These are phyloP conservation scores for Apis mellifera DNA, from an alignment of 1,140 invertebrate species.

Conservation along the genomic window Amel_HAv3.1 CM009931.2:27544501-27545000, in stretches of 20 bases:
- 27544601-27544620: conserved; percentile 73
- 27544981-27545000: too few relatives aligned
- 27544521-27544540: conserved; percentile 20
- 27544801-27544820: background rate
- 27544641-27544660: conserved; percentile 66
- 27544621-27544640: conserved; percentile 70
- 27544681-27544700: background rate
- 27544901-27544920: too few relatives aligned
- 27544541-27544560: conserved; percentile 10
- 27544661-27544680: conserved; percentile 48
- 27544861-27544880: background rate
- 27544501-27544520: background rate
- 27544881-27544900: too few relatives aligned
- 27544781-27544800: background rate
- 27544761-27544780: background rate
- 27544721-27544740: background rate
- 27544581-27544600: conserved; percentile 65
- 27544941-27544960: too few relatives aligned
- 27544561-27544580: conserved; percentile 61
- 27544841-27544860: too few relatives aligned
- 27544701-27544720: conserved; percentile 7
- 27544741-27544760: background rate
- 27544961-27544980: too few relatives aligned
- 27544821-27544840: background rate
- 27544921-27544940: too few relatives aligned